A percentile compares a stretch with the other conserved stretches of the same genome.
Evolutionary conservation across 2,888 invertebrate genomes (phyloP).

Genomic region (Xestia xanthographa): DNA sequence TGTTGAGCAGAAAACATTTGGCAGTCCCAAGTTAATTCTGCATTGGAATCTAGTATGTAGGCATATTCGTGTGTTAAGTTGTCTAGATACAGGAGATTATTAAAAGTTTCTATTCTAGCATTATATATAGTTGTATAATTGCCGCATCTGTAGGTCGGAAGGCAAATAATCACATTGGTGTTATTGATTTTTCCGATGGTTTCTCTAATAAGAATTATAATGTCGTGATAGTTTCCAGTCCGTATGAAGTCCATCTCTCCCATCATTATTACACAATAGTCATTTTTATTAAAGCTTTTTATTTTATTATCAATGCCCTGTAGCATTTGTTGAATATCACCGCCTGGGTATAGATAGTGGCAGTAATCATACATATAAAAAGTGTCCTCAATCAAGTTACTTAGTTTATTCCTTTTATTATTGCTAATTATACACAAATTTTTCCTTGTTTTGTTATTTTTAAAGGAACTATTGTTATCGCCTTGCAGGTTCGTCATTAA

Average conservation of each 20-base stretch:
- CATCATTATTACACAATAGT: too few species aligned
- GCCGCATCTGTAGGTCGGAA: conserved; percentile 1
- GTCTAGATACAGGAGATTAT: conserved; percentile 3
- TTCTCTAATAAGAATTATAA: conserved; percentile 12
- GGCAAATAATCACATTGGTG: conserved; percentile 5
- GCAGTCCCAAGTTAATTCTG: background rate
- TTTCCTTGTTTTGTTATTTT: too few species aligned
- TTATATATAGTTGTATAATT: background rate
- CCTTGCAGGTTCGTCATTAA: too few species aligned
- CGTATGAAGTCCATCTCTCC: conserved; percentile 6
- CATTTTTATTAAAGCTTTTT: too few species aligned
- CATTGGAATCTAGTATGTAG: conserved; percentile 10
- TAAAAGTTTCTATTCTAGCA: conserved; percentile 10
- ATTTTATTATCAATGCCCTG: too few species aligned
- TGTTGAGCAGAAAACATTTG: background rate
- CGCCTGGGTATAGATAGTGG: too few species aligned
- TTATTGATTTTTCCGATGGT: background rate
- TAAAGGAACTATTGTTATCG: too few species aligned
- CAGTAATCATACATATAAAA: too few species aligned
- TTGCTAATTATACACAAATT: too few species aligned
- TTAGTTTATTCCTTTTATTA: too few species aligned
- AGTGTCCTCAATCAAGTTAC: too few species aligned
- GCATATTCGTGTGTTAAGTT: conserved; percentile 1
- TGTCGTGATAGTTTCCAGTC: conserved; percentile 12
- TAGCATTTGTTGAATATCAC: too few species aligned